A percentile compares a stretch with the other conserved stretches of the same genome.
Conservation (phyloP, 1,140 invertebrate species). For the Apis laboriosa region DNA sequence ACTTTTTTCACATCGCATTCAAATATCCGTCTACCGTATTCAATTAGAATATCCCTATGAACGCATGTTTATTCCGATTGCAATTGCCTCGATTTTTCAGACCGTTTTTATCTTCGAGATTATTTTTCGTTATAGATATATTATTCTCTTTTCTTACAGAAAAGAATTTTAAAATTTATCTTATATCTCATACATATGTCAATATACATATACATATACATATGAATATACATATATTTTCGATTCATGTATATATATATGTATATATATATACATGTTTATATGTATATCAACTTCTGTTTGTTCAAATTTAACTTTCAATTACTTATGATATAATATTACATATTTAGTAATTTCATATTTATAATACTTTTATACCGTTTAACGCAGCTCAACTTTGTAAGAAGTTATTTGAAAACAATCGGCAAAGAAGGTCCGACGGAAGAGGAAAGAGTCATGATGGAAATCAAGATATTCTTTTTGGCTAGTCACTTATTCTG, state of each 20-base stretch:
- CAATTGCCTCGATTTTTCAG: constrained; percentile 8
- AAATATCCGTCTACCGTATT: constrained; percentile 1
- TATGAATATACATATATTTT: neutral
- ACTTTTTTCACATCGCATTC: constrained; percentile 38
- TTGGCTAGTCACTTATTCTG: constrained; percentile 96
- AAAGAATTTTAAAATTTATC: neutral
- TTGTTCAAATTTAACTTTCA: constrained; percentile 16
- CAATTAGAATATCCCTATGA: constrained; percentile 19
- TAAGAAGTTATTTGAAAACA: constrained; percentile 82
- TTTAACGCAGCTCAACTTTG: constrained; percentile 82
- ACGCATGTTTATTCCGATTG: constrained; percentile 16
- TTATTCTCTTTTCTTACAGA: neutral
- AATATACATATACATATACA: neutral
- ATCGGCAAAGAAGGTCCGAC: constrained; percentile 73
- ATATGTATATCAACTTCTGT: constrained; percentile 1
- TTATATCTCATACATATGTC: neutral
- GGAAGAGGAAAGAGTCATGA: constrained; percentile 84
- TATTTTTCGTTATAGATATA: constrained; percentile 1
- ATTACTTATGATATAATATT: neutral
- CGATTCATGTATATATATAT: neutral
- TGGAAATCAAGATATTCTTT: constrained; percentile 91
- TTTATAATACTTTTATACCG: constrained; percentile 48
- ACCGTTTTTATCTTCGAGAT: neutral
- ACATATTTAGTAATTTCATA: constrained; percentile 41
- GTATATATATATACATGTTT: neutral